Conservation (phyloP, 2,888 invertebrate genomes). For the Drosophila neonasuta region DNA sequence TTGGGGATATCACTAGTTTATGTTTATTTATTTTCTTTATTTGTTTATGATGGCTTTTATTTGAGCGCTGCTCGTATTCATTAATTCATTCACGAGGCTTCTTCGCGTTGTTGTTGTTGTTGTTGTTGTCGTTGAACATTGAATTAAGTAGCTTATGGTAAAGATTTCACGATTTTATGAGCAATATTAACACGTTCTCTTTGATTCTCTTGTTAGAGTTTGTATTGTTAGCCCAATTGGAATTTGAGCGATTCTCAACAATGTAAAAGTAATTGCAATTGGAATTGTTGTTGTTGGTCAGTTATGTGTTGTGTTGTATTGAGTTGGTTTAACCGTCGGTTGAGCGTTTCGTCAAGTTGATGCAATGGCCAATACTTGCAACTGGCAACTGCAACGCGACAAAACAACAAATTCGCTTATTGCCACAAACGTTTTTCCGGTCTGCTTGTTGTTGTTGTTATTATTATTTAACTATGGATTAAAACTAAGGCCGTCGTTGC, state of each 20-base stretch:
- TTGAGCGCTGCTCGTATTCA: constrained; percentile 38
- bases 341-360: constrained; percentile 33
- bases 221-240: constrained; percentile 13
- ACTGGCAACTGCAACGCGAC: constrained; percentile 49
- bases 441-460: constrained; percentile 42
- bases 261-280: constrained; percentile 15
- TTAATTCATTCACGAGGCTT: constrained; percentile 34
- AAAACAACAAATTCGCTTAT: constrained; percentile 44
- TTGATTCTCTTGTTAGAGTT: constrained; percentile 37
- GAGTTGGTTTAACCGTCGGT: constrained; percentile 33
- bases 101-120: constrained; percentile 33
- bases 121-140: constrained; percentile 38
- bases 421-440: constrained; percentile 56
- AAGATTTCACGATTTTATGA: constrained; percentile 52
- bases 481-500: constrained; percentile 66
- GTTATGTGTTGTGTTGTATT: constrained; percentile 8
- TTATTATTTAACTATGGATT: constrained; percentile 50
- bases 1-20: constrained; percentile 67
- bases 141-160: constrained; percentile 66
- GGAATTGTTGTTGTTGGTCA: constrained; percentile 24
- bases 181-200: constrained; percentile 33
- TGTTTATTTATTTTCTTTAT: constrained; percentile 64
- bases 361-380: constrained; percentile 46
- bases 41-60: constrained; percentile 37
- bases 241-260: constrained; percentile 13